phyloP scores from a whole-genome alignment of 2,797 vertebrate species.

The Enteromius treurensis region DNA sequence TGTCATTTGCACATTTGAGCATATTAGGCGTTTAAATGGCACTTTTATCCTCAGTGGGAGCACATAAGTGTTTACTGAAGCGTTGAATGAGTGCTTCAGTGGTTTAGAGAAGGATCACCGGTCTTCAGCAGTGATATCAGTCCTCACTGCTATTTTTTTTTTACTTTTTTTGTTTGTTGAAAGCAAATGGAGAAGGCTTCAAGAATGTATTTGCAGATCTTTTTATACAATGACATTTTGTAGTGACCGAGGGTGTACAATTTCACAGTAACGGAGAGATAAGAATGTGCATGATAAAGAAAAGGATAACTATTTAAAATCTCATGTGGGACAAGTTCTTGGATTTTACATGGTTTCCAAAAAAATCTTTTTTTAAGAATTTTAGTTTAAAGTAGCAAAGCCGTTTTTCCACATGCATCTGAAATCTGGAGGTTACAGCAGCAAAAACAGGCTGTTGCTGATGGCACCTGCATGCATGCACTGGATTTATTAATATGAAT shows the following conservation, averaged over 20 bases:
- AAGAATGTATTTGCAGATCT: background rate
- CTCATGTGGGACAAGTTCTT: background rate
- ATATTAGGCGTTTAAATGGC: constrained; percentile 18
- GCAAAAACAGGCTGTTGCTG: background rate
- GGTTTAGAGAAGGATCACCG: background rate
- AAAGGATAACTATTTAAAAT: background rate
- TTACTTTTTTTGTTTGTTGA: background rate
- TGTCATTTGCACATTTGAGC: background rate
- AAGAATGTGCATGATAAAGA: background rate
- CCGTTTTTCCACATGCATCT: background rate
- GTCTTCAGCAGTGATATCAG: background rate
- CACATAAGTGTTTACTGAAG: constrained; percentile 36
- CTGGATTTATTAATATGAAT: background rate
- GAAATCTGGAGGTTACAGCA: background rate
- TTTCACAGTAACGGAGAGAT: background rate
- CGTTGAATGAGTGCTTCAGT: background rate
- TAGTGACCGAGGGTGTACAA: background rate
- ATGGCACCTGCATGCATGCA: background rate
- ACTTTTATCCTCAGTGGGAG: constrained; percentile 30
- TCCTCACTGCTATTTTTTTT: background rate
- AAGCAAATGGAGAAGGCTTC: background rate
- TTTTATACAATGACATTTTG: background rate
- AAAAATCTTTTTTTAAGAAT: too few species aligned
- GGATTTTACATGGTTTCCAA: background rate
- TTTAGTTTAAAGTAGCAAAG: background rate